A percentile compares a stretch with the other conserved stretches of the same genome.
Conservation (phyloP, 2,113 vertebrate species). For the Gadus chalcogrammus region DNA sequence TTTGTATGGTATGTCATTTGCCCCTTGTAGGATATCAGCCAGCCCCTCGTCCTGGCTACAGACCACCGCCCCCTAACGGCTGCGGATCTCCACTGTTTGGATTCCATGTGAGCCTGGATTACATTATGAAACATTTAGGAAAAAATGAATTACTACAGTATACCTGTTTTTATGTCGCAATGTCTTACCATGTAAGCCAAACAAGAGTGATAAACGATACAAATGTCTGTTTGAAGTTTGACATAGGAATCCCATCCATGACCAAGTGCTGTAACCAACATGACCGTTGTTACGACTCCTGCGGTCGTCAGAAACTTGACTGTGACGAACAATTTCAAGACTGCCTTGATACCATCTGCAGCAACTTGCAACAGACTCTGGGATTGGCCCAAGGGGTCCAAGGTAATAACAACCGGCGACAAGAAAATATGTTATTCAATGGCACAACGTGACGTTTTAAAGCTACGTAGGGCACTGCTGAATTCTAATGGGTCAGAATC, state of each 20-base stretch:
- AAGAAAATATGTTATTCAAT: not conserved
- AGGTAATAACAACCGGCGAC: constrained; percentile 67
- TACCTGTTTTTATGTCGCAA: not conserved
- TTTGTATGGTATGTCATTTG: constrained; percentile 32
- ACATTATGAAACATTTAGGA: not conserved
- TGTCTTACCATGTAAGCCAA: not conserved
- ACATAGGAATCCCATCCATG: constrained; percentile 95
- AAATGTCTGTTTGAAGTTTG: constrained; percentile 75
- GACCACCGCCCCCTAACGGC: constrained; percentile 90
- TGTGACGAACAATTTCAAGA: constrained; percentile 90
- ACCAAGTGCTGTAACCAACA: constrained; percentile 96
- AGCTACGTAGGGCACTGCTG: too few relatives aligned
- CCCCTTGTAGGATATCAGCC: constrained; percentile 81
- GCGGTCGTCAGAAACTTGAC: constrained; percentile 84
- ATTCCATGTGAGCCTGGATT: constrained; percentile 73
- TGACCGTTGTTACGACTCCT: constrained; percentile 92
- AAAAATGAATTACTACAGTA: not conserved
- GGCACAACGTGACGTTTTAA: too few relatives aligned
- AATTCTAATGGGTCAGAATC: too few relatives aligned
- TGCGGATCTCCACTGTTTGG: constrained; percentile 95
- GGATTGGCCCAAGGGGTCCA: constrained; percentile 85
- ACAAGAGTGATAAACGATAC: not conserved
- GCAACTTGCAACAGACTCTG: constrained; percentile 86
- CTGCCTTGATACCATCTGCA: constrained; percentile 91
- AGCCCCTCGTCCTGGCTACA: constrained; percentile 80